Evolutionary conservation across 2,888 invertebrate genomes (phyloP).

Genomic region (Gisinianus flammeolus): DNA sequence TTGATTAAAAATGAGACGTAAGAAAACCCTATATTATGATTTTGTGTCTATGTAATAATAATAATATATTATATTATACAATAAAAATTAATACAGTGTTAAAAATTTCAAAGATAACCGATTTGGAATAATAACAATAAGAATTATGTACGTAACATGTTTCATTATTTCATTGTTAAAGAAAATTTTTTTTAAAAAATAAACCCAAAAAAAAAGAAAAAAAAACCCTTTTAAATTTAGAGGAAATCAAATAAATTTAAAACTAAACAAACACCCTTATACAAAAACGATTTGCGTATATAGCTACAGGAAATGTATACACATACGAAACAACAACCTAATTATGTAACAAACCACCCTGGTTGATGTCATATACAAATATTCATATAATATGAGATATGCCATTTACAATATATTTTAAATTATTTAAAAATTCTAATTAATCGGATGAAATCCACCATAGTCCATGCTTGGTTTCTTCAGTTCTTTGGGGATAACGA

Average conservation of each 20-base stretch:
- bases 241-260: slow-evolving; percentile 11
- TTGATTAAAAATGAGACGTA: slow-evolving; percentile 9
- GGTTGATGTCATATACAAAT: neutral
- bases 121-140: slow-evolving; percentile 18
- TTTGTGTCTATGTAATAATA: slow-evolving; percentile 11
- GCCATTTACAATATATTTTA: no score
- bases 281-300: neutral
- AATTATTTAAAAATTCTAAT: no score
- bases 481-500: slow-evolving; percentile 42
- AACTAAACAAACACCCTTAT: slow-evolving; percentile 7
- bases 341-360: neutral
- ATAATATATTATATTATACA: neutral
- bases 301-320: no score
- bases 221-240: slow-evolving; percentile 25
- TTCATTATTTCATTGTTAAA: slow-evolving; percentile 19
- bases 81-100: slow-evolving; percentile 1
- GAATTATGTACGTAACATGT: slow-evolving; percentile 3
- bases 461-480: slow-evolving; percentile 40
- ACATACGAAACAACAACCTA: neutral
- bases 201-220: neutral
- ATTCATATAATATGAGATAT: neutral
- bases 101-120: slow-evolving; percentile 6
- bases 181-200: slow-evolving; percentile 12
- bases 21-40: neutral
- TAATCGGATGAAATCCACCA: slow-evolving; percentile 45